phyloP scores from a whole-genome alignment of 2,797 vertebrate species.

The Pangasius larnaudii region DNA sequence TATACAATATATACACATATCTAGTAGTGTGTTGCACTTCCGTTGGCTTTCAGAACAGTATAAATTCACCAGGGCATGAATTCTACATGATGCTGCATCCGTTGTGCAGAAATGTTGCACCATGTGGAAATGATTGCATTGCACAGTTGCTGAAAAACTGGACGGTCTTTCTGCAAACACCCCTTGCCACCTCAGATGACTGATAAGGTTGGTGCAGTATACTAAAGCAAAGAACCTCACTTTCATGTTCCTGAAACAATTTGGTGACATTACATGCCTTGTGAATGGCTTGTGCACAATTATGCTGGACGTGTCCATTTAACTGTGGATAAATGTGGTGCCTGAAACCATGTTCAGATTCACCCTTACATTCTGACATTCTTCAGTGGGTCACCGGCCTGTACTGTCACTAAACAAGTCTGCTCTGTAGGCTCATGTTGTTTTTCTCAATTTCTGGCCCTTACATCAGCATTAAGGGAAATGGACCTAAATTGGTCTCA shows the following conservation, averaged over 20 bases:
- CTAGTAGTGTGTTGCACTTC: not conserved
- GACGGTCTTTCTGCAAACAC: not conserved
- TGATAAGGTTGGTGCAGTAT: not conserved
- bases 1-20: not conserved
- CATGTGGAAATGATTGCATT: not conserved
- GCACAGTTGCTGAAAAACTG: not conserved
- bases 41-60: not conserved
- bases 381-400: not conserved
- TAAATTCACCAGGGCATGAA: too few relatives aligned
- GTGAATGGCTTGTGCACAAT: not conserved
- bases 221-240: not conserved
- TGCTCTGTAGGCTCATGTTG: not conserved
- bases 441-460: not conserved
- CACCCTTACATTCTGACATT: not conserved
- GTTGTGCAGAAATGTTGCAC: not conserved
- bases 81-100: not conserved
- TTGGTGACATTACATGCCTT: not conserved
- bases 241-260: not conserved
- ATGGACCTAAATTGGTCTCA: not conserved
- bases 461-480: not conserved
- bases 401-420: not conserved
- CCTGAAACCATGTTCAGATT: not conserved
- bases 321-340: not conserved
- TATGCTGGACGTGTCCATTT: too few relatives aligned
- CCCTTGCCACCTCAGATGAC: not conserved